Evolutionary conservation across 2,888 invertebrate species (phyloP), one percentile per base, ranked within the genome.

Genomic region (Hipparchia sbordonii): DNA sequence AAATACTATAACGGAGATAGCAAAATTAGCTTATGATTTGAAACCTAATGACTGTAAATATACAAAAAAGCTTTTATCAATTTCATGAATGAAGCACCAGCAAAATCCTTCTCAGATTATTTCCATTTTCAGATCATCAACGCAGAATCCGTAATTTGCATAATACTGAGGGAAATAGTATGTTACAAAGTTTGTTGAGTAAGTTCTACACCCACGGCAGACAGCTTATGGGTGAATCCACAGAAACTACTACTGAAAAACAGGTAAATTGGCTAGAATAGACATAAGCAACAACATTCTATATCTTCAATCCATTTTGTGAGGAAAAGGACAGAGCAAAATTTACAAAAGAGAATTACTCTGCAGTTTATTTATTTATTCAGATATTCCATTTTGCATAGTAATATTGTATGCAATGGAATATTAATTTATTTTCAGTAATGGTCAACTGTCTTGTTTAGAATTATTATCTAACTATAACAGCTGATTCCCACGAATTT

Each of bases 31-130:
- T 13, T 48, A 13, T 10, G 39, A 62, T 23, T 62, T 59, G n/a
- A 63, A 46, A 48, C 48, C 57, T 5, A 70, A 57, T 6, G 61
- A 52, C 12, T 48, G 70, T 70, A 65, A 70, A 62, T 70, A 70
- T 70, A 2, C 3, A 51, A 39, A 48, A 59, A 70, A 6, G 12
- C 39, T 33, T n/a, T 12, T 12, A 39, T 7, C 9, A 45, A 23
- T 48, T 6, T 12, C 5, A 68, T 23, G 12, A 56, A 39, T 12
- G 45, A 56, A n/a, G 23, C 7, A 54, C 0, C 6, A 57, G 8
- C 54, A 63, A 60, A 48, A 57, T 56, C 10, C 46, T 57, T 63
- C 54, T 66, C 65, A 66, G 65, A 6, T 66, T 66, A 54, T 66
- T 33, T 66, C 39, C 65, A 66, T 54, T 66, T 66, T 52, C 65